These are phyloP conservation scores for Tursiops truncatus DNA, from an alignment of 2,113 vertebrate genomes.

Conservation along the genomic window DNA sequence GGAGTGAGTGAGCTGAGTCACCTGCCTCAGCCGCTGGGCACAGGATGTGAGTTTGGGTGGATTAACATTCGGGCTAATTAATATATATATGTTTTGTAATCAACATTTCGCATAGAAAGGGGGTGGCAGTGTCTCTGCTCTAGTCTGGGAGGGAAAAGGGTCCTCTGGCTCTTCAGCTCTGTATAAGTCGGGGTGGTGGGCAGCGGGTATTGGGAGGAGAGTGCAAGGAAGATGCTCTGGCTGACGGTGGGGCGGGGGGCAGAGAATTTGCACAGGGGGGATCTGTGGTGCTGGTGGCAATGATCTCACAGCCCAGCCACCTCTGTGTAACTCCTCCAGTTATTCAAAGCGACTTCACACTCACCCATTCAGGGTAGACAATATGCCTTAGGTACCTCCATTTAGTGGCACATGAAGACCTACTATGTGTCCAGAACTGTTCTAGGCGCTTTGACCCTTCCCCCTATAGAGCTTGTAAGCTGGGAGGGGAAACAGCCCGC, in stretches of 20 bases:
- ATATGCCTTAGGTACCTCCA: background rate
- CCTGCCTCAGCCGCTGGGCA: background rate
- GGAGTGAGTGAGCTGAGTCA: background rate
- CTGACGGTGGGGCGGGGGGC: background rate
- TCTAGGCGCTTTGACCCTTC: background rate
- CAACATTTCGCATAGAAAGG: background rate
- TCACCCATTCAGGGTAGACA: background rate
- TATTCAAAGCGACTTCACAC: background rate
- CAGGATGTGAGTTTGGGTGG: background rate
- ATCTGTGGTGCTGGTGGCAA: background rate
- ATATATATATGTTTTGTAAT: constrained; percentile 37
- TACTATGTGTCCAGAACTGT: background rate
- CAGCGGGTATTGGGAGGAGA: background rate
- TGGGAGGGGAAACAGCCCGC: background rate
- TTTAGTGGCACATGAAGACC: background rate
- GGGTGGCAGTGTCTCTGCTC: background rate
- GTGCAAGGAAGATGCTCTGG: background rate
- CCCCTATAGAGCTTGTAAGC: too few relatives aligned
- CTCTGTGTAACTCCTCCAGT: accelerated
- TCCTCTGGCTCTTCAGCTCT: background rate
- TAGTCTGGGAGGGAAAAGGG: background rate
- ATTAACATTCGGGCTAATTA: background rate
- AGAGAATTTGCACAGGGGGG: accelerated
- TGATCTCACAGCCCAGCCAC: background rate
- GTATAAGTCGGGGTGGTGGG: background rate